phyloP scores from a whole-genome alignment of 1,140 invertebrate genomes.

The Heliconius hewitsoni region DNA sequence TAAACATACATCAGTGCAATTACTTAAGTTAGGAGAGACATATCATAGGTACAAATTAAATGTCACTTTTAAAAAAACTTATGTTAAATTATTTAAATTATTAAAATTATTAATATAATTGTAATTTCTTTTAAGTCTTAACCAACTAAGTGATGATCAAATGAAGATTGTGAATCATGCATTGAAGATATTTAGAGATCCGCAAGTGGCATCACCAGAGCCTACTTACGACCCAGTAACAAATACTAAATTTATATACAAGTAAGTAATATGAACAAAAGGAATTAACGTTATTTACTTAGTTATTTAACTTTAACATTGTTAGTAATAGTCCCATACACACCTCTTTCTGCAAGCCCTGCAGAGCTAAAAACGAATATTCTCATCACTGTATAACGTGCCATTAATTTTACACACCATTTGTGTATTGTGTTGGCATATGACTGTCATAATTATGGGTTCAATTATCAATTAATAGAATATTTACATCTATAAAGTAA shows the following conservation, averaged over 20 bases:
- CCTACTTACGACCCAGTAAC: slow-evolving; percentile 69
- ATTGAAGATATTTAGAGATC: slow-evolving; percentile 66
- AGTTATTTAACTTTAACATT: no score
- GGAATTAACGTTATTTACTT: not conserved
- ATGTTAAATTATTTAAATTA: not conserved
- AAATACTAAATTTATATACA: slow-evolving; percentile 72
- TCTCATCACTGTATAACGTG: no score
- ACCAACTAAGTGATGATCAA: slow-evolving; percentile 63
- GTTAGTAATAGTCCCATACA: no score
- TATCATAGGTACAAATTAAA: slow-evolving; percentile 61
- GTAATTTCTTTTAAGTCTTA: slow-evolving; percentile 59
- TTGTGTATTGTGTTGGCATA: no score
- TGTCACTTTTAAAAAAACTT: not conserved
- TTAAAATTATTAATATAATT: not conserved
- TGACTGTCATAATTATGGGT: no score
- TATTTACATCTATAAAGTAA: no score
- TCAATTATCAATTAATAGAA: no score
- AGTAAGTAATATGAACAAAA: slow-evolving; percentile 50
- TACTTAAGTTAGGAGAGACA: slow-evolving; percentile 71
- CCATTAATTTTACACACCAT: no score
- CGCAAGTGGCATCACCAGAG: slow-evolving; percentile 54
- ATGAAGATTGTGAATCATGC: slow-evolving; percentile 73
- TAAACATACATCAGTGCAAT: slow-evolving; percentile 70
- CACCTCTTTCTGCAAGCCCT: no score
- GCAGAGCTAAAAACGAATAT: no score